Conservation (phyloP, 2,888 invertebrate species). For the Pyrgus malvae region DNA sequence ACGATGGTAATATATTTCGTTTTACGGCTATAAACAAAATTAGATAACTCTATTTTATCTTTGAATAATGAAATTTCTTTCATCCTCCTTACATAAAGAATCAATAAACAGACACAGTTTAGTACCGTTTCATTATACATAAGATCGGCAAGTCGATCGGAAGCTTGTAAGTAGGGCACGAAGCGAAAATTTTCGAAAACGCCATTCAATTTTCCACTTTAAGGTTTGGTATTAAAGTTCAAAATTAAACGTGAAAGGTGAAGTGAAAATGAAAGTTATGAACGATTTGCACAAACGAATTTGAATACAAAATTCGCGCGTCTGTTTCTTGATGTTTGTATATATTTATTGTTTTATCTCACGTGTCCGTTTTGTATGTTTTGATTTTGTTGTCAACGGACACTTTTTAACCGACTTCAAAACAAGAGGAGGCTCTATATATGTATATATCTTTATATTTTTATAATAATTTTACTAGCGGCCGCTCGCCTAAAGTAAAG, state of each 20-base stretch:
- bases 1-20: no score
- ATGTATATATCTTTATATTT: no score
- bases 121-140: no score
- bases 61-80: no score
- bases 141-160: slow-evolving; percentile 71
- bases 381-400: not conserved
- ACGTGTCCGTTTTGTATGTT: not conserved
- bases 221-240: slow-evolving; percentile 37
- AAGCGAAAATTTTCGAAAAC: slow-evolving; percentile 64
- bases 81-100: no score
- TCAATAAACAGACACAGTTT: no score
- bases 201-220: slow-evolving; percentile 43
- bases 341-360: slow-evolving; percentile 6
- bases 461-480: no score
- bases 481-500: no score
- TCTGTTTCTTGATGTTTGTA: slow-evolving; percentile 1
- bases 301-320: slow-evolving; percentile 60
- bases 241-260: slow-evolving; percentile 34
- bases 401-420: no score
- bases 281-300: slow-evolving; percentile 74
- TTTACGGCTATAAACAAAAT: no score
- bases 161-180: slow-evolving; percentile 69
- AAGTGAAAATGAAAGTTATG: slow-evolving; percentile 78
- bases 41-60: no score
- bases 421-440: no score